phyloP scores from a whole-genome alignment of 2,888 invertebrate genomes.

The Rapana venosa region DNA sequence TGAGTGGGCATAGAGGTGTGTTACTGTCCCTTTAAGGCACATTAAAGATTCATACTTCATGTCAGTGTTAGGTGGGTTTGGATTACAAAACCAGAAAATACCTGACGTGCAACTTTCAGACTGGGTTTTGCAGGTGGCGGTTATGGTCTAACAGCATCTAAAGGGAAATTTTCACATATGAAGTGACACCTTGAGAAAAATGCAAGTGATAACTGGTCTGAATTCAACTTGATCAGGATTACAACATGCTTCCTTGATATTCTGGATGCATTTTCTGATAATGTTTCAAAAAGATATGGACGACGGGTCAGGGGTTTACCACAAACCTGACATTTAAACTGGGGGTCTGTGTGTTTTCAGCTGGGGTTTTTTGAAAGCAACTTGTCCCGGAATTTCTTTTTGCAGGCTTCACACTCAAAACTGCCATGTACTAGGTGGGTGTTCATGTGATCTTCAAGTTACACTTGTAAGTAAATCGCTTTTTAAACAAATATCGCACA shows the following conservation, averaged over 20 bases:
- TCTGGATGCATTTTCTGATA: slow-evolving; percentile 28
- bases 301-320: slow-evolving; percentile 30
- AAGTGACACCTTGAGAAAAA: too few relatives aligned
- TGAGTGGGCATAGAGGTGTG: too few relatives aligned
- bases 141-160: too few relatives aligned
- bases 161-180: too few relatives aligned
- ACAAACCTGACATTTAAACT: slow-evolving; percentile 34
- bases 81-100: too few relatives aligned
- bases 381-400: slow-evolving; percentile 27
- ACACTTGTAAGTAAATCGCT: slow-evolving; percentile 28
- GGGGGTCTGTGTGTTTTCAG: not conserved
- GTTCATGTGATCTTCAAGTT: slow-evolving; percentile 36
- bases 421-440: slow-evolving; percentile 6
- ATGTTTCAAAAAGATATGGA: slow-evolving; percentile 24
- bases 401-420: slow-evolving; percentile 30
- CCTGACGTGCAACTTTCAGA: too few relatives aligned
- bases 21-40: too few relatives aligned
- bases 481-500: slow-evolving; percentile 25
- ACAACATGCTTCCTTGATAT: not conserved
- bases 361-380: not conserved
- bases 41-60: too few relatives aligned
- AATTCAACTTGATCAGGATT: too few relatives aligned
- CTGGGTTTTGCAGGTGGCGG: too few relatives aligned
- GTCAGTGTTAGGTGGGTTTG: too few relatives aligned
- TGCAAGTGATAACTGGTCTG: too few relatives aligned